Evolutionary conservation across 2,113 vertebrate species (phyloP).

Genomic region (Erpornis zantholeuca): DNA sequence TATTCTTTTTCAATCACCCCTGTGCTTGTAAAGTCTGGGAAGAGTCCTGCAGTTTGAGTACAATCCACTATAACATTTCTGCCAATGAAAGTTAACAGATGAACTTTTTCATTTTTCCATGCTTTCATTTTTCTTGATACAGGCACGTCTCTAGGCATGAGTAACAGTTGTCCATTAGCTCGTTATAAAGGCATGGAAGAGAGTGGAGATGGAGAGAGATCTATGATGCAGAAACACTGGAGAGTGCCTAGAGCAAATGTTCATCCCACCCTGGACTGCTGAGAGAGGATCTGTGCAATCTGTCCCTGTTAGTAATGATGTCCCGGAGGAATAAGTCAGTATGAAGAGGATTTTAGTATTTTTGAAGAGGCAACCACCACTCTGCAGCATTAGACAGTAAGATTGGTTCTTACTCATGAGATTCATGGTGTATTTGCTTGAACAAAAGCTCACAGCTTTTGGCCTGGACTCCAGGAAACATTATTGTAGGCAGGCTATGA

Average conservation of each 20-base stretch:
- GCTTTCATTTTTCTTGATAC: slow-evolving; percentile 32
- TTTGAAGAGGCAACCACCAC: slow-evolving; percentile 35
- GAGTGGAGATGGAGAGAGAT: slow-evolving; percentile 22
- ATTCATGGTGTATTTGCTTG: background rate
- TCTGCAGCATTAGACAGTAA: background rate
- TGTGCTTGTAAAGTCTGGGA: background rate
- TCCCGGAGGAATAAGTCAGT: background rate
- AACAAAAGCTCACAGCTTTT: background rate
- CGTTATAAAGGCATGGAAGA: background rate
- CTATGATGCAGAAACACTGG: slow-evolving; percentile 41
- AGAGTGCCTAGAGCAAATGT: slow-evolving; percentile 47
- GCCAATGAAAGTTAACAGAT: background rate
- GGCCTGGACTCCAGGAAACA: slow-evolving; percentile 10
- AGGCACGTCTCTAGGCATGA: slow-evolving; percentile 26
- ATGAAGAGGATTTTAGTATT: slow-evolving; percentile 3
- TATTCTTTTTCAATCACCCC: slow-evolving; percentile 7
- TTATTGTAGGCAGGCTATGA: background rate
- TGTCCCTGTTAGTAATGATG: slow-evolving; percentile 39
- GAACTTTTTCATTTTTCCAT: background rate
- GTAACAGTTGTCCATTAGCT: slow-evolving; percentile 33
- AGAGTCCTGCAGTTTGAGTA: background rate
- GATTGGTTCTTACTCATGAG: background rate
- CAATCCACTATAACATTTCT: background rate
- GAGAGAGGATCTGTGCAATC: slow-evolving; percentile 42
- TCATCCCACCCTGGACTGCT: slow-evolving; percentile 19